Evolutionary conservation across 2,797 vertebrate species (phyloP).

Genomic region (Tadarida brasiliensis): DNA sequence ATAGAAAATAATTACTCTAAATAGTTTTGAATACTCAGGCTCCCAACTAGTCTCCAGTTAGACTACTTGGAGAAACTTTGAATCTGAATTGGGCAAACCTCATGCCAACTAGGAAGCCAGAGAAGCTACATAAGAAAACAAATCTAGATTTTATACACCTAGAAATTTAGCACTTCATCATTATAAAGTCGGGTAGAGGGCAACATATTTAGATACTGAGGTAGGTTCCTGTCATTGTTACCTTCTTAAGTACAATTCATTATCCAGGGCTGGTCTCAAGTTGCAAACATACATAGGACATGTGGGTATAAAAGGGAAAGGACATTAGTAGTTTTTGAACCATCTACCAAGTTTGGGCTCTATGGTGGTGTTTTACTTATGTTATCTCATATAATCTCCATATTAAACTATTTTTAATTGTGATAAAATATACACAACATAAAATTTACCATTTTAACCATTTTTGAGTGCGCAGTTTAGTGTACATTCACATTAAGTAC

Average conservation of each 20-base stretch:
- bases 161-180: not conserved
- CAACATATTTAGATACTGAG: not conserved
- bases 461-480: not conserved
- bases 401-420: not conserved
- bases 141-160: not conserved
- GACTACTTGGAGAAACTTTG: not conserved
- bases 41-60: conserved; percentile 1
- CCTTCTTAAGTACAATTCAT: not conserved
- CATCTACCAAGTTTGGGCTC: not conserved
- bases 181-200: not conserved
- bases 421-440: not conserved
- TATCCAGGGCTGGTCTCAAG: not conserved
- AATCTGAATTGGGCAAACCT: conserved; percentile 12
- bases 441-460: not conserved
- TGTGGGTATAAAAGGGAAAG: conserved; percentile 25
- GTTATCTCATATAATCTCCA: not conserved
- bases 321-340: conserved; percentile 2
- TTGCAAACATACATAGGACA: not conserved
- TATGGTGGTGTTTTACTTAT: not conserved
- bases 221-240: not conserved
- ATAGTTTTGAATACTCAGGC: not conserved
- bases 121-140: not conserved
- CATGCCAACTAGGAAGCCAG: not conserved
- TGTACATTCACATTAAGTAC: not conserved
- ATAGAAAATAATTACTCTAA: conserved; percentile 49